These are phyloP conservation scores for Rhabditoides inermis DNA, from an alignment of 2,888 invertebrate genomes.

Conservation along the genomic window DNA sequence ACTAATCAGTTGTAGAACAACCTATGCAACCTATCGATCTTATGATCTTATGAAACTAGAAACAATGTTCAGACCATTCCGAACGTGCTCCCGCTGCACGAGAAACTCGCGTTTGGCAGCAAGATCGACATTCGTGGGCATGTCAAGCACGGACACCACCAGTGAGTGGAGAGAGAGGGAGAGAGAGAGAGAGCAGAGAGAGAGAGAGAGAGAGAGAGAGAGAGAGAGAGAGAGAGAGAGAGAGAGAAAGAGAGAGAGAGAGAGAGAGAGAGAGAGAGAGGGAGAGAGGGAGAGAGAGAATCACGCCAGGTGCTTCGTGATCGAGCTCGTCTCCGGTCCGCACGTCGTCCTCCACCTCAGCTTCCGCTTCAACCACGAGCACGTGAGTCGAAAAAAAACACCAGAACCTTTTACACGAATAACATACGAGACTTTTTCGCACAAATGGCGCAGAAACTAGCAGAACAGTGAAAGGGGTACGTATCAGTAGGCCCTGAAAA, in stretches of 20 bases:
- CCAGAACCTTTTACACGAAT: too few species aligned
- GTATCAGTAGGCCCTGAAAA: too few species aligned
- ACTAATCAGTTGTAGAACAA: too few species aligned
- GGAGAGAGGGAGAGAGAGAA: not conserved
- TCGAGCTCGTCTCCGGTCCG: constrained; percentile 40
- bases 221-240: not conserved
- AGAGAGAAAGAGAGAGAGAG: not conserved
- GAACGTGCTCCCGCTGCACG: constrained; percentile 19
- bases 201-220: not conserved
- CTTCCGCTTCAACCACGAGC: constrained; percentile 39
- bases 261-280: not conserved
- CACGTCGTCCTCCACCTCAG: constrained; percentile 39
- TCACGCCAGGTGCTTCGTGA: constrained; percentile 27
- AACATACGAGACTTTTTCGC: too few species aligned
- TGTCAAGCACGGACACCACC: constrained; percentile 26
- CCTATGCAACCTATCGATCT: too few species aligned
- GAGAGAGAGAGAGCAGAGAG: too few species aligned
- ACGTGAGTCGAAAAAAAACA: too few species aligned
- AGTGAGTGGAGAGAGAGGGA: constrained; percentile 11
- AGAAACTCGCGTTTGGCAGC: constrained; percentile 22
- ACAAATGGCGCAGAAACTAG: too few species aligned
- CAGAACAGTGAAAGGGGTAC: too few species aligned
- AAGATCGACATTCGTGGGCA: constrained; percentile 22
- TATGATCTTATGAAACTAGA: too few species aligned
- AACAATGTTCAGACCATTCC: constrained; percentile 26